These are phyloP conservation scores for Calephelis virginiensis DNA, from an alignment of 1,140 invertebrate species.

Conservation along the genomic window DNA sequence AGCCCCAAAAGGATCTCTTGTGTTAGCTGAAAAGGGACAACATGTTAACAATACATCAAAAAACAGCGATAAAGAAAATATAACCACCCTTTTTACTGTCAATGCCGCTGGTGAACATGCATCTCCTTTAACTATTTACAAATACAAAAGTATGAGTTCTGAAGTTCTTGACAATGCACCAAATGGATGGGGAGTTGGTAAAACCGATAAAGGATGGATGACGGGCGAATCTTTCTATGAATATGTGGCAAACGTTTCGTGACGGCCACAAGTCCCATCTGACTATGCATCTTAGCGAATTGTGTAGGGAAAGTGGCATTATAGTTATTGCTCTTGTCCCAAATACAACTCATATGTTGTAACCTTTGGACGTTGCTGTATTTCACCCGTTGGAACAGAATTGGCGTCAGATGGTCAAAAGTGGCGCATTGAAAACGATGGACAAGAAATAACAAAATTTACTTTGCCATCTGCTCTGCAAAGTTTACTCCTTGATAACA, in stretches of 20 bases:
- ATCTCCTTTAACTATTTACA: not conserved
- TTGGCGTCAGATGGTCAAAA: not conserved
- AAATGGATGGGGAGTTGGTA: not conserved
- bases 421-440: not conserved
- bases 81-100: not conserved
- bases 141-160: not conserved
- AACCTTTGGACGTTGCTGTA: not conserved
- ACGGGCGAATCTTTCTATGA: no score
- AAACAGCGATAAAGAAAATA: constrained; percentile 1
- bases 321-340: no score
- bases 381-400: not conserved
- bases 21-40: no score
- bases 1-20: not conserved
- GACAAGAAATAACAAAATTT: not conserved
- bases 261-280: no score
- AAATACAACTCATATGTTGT: not conserved
- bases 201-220: no score
- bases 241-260: no score
- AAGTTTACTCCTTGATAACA: not conserved
- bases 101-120: not conserved
- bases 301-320: no score
- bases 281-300: no score
- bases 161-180: not conserved
- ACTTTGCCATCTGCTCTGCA: not conserved
- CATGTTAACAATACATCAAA: not conserved